Conservation (phyloP, 2,888 invertebrate genomes). For the Limnephilus auricula region DNA sequence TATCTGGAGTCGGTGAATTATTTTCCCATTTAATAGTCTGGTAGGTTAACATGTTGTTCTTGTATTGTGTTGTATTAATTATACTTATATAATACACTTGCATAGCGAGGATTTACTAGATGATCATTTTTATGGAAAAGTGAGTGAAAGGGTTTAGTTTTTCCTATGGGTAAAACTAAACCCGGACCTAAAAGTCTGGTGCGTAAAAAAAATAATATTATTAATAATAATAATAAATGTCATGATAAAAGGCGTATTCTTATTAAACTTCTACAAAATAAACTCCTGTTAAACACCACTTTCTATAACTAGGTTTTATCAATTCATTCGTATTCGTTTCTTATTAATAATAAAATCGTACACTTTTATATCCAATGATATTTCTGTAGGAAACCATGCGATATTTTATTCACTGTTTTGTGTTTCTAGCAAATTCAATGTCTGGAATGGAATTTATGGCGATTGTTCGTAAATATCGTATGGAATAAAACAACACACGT, state of each 20-base stretch:
- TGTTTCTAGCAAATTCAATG: slow-evolving; percentile 38
- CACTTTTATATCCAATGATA: background rate
- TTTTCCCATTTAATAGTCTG: too few relatives aligned
- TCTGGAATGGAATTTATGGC: slow-evolving; percentile 18
- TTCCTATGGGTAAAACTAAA: too few relatives aligned
- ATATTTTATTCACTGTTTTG: slow-evolving; percentile 41
- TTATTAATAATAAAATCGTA: background rate
- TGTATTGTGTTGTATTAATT: too few relatives aligned
- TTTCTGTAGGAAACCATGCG: slow-evolving; percentile 6
- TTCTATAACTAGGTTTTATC: background rate
- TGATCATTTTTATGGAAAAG: too few relatives aligned
- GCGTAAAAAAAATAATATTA: too few relatives aligned
- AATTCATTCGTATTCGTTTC: background rate
- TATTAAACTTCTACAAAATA: background rate
- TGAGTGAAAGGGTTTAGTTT: too few relatives aligned
- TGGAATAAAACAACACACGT: slow-evolving; percentile 43
- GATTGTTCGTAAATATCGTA: slow-evolving; percentile 45
- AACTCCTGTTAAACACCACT: background rate
- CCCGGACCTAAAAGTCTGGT: too few relatives aligned
- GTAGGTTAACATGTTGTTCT: too few relatives aligned
- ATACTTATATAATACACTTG: too few relatives aligned
- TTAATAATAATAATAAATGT: background rate
- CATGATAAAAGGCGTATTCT: background rate
- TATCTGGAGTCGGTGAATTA: too few relatives aligned
- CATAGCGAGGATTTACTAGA: too few relatives aligned